A percentile compares a stretch with the other conserved stretches of the same genome.
These are phyloP conservation scores for Chloropsis cyanopogon DNA, from an alignment of 2,113 vertebrate genomes.

Conservation along the genomic window DNA sequence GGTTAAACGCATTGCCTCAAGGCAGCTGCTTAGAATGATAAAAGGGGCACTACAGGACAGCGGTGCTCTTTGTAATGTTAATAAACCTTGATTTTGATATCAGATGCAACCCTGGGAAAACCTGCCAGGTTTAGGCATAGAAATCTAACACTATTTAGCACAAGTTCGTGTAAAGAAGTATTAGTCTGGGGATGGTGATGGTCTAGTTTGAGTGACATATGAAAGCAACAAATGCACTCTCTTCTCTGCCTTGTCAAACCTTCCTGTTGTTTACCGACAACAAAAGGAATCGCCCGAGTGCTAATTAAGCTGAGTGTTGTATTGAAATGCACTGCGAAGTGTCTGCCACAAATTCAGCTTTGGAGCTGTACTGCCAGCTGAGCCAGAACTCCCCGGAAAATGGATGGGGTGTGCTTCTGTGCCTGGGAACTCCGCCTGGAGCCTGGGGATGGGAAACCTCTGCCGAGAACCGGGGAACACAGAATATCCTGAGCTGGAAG, in stretches of 20 bases:
- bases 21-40: slow-evolving; percentile 81
- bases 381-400: not conserved
- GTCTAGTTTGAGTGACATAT: slow-evolving; percentile 63
- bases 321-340: not conserved
- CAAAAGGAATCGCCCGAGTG: slow-evolving; percentile 53
- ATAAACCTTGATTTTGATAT: slow-evolving; percentile 81
- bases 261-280: slow-evolving; percentile 34
- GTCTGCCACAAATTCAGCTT: not conserved
- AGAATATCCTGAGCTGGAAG: not conserved
- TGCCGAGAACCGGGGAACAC: rapidly evolving
- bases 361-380: not conserved
- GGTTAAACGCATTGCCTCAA: slow-evolving; percentile 78
- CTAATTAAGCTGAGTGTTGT: slow-evolving; percentile 49
- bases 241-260: slow-evolving; percentile 36
- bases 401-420: not conserved
- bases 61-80: slow-evolving; percentile 83
- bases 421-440: not conserved
- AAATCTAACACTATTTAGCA: slow-evolving; percentile 72
- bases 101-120: slow-evolving; percentile 77
- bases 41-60: slow-evolving; percentile 77
- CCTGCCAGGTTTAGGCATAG: slow-evolving; percentile 63
- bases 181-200: slow-evolving; percentile 64
- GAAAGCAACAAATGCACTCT: slow-evolving; percentile 28
- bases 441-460: not conserved
- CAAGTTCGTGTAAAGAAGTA: slow-evolving; percentile 51